A percentile compares a stretch with the other conserved stretches of the same genome.
Conservation (phyloP, 2,797 vertebrate species). For the Sciurus vulgaris region DNA sequence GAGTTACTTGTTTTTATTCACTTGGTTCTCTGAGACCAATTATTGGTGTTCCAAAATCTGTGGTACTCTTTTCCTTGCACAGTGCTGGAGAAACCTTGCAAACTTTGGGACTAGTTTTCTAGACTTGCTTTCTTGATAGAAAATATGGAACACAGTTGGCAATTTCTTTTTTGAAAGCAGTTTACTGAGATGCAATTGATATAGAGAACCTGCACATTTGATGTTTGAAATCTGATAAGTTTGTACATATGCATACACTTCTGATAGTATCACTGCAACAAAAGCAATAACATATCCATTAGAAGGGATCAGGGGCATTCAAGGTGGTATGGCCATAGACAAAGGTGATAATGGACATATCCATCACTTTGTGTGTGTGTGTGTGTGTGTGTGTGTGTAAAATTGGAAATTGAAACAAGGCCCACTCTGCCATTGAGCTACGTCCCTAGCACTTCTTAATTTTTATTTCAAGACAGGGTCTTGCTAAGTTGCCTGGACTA, state of each 20-base stretch:
- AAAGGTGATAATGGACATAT: not conserved
- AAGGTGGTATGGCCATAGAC: no score
- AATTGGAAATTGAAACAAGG: no score
- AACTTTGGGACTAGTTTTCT: not conserved
- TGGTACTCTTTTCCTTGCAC: no score
- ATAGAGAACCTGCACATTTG: not conserved
- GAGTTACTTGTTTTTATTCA: not conserved
- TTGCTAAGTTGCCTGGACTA: no score
- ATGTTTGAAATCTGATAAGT: not conserved
- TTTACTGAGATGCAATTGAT: not conserved
- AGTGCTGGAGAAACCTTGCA: not conserved
- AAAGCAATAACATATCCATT: not conserved
- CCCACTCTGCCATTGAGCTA: no score
- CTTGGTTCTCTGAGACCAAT: not conserved
- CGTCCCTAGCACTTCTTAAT: no score
- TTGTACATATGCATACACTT: not conserved
- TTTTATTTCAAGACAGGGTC: no score
- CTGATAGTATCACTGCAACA: not conserved
- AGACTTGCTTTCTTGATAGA: not conserved
- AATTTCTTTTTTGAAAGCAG: not conserved
- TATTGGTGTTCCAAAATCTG: not conserved
- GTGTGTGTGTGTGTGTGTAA: no score
- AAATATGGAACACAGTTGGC: not conserved
- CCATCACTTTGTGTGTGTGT: not conserved
- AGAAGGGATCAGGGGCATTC: no score